phyloP scores from a whole-genome alignment of 92 coral and sea anemone genomes.

The Epizoanthus illoricatus region DNA sequence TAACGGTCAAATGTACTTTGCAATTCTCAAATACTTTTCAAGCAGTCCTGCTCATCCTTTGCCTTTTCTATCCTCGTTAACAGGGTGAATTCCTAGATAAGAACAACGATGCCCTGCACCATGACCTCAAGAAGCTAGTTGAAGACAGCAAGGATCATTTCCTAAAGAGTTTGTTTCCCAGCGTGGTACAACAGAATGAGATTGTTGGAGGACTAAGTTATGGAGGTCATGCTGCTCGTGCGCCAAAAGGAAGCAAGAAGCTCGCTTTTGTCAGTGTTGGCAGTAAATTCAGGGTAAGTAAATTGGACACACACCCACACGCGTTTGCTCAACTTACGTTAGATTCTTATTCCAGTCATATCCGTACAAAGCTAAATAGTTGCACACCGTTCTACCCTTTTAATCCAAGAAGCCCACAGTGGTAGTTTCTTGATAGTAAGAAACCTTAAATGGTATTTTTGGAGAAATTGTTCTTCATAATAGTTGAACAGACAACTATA shows the following conservation, averaged over 20 bases:
- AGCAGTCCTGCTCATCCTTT: not conserved
- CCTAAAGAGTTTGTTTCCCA: conserved; percentile 89
- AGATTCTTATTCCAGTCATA: not conserved
- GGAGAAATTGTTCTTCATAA: no score
- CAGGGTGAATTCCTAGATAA: conserved; percentile 89
- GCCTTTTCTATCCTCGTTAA: not conserved
- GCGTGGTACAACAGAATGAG: conserved; percentile 46
- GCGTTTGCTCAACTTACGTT: not conserved
- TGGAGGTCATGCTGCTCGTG: conserved; percentile 50
- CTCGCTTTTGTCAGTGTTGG: conserved; percentile 93
- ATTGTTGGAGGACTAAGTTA: conserved; percentile 64
- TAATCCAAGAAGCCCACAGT: no score
- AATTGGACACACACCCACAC: not conserved
- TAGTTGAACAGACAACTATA: no score
- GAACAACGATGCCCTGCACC: conserved; percentile 96
- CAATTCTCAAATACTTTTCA: not conserved
- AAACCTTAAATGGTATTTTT: no score
- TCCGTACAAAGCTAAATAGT: not conserved
- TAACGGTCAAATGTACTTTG: no score
- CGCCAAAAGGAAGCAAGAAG: conserved; percentile 69
- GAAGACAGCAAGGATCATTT: conserved; percentile 92
- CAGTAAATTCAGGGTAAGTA: conserved; percentile 86
- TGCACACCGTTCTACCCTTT: no score
- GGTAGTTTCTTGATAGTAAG: not conserved
- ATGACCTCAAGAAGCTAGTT: conserved; percentile 82